Evolutionary conservation across 2,797 vertebrate species (phyloP).

Genomic region (Bradypodion pumilum): DNA sequence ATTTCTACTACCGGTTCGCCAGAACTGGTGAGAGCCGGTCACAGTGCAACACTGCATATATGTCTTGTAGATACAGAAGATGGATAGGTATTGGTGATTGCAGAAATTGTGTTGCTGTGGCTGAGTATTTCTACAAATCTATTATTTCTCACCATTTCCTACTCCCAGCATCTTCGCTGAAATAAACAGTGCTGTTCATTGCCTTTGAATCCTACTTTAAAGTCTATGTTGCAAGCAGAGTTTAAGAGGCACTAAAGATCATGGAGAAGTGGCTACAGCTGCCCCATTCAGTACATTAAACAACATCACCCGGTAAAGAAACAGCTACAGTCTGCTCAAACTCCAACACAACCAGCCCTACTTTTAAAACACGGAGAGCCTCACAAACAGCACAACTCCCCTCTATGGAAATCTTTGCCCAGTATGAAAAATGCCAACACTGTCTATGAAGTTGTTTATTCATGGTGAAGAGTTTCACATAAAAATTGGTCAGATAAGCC

Average conservation of each 20-base stretch:
- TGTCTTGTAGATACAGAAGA: too few relatives aligned
- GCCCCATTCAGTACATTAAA: not conserved
- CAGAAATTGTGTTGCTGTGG: too few relatives aligned
- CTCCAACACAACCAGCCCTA: not conserved
- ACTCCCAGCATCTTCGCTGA: not conserved
- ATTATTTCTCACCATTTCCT: not conserved
- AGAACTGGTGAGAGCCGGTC: too few relatives aligned
- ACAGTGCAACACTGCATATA: too few relatives aligned
- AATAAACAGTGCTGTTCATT: not conserved
- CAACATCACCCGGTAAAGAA: not conserved
- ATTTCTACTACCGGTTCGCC: too few relatives aligned
- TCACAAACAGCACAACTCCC: not conserved
- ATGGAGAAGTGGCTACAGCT: not conserved
- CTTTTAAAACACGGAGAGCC: not conserved
- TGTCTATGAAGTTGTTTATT: too few relatives aligned
- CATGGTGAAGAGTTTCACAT: too few relatives aligned
- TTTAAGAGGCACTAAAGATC: not conserved
- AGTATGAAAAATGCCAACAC: too few relatives aligned
- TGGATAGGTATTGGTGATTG: too few relatives aligned
- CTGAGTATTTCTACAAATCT: too few relatives aligned
- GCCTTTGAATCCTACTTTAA: not conserved
- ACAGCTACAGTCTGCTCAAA: not conserved
- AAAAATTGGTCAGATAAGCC: too few relatives aligned
- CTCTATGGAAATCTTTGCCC: not conserved
- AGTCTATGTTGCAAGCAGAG: not conserved